Base-by-base conservation (phyloP, 37 sponge, comb jelly and placozoan species). In the Crambe crambe region DNA sequence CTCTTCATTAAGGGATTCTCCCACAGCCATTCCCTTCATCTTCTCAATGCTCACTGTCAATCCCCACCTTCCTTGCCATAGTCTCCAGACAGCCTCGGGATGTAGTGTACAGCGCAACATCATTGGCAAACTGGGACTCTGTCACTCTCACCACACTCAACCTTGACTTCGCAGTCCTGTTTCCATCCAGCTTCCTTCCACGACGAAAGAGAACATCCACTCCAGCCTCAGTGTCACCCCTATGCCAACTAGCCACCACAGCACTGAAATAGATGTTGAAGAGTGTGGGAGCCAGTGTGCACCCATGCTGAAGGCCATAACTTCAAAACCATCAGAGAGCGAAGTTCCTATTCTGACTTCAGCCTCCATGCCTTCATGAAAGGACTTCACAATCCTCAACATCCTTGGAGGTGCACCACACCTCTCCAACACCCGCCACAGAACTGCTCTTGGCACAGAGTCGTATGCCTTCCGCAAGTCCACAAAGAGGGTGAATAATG, bases 81-180 rank as follows among this genome's bases (percentile, higher is more conserved):
- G 51, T 15, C 51, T 47, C 51, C 6, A 47, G 12, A 47, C 51
- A 6, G 12, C 12, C 51, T 15, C 56, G 6, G 56, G 56, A 44
- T 17, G 32, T 25, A 18, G 56, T 25, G 21, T 73, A 73, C 20
- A 73, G 37, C 6, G 74, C 56, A 5, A 44, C 26, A 73, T 73
- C 74, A 73, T 73, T 54, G 42, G 74, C 56, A 73, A 73, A 73
- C 74, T 73, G 74, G 4, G 74, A 31, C 56, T 73, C 74, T 6
- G 56, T 43, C 56, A 73, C 74, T 51, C 34, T 51, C 26, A 25
- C 74, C 56, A 25, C 22, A 25, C 29, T 54, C 57, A 73, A 44
- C 23, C 57, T 73, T 3, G 74, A 73, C 32, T 73, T 73, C 6
- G 74, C 27, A 22, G 74, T 73, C 30, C 74, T 8, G 34, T 73